A percentile compares a stretch with the other conserved stretches of the same genome.
These are phyloP conservation scores for Drosophila maculinotata DNA, from an alignment of 2,888 invertebrate genomes.

Conservation along the genomic window DNA sequence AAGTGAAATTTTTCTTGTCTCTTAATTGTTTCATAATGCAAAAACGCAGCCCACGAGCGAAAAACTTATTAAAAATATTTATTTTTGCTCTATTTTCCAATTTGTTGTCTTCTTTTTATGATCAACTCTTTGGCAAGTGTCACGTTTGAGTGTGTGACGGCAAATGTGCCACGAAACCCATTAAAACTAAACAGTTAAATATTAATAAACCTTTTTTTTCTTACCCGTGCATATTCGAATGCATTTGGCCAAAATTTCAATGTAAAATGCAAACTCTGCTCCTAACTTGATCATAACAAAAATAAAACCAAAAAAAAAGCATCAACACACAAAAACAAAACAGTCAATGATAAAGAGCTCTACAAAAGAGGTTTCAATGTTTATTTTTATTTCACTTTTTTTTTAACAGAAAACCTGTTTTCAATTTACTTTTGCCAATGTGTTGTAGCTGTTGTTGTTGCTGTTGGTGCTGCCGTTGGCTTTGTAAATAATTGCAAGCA, in stretches of 20 bases:
- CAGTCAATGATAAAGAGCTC: slow-evolving; percentile 73
- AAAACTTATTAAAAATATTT: slow-evolving; percentile 26
- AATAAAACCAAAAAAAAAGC: slow-evolving; percentile 25
- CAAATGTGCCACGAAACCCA: slow-evolving; percentile 4
- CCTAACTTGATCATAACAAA: slow-evolving; percentile 18
- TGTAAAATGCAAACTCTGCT: slow-evolving; percentile 22
- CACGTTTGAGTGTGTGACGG: slow-evolving; percentile 58
- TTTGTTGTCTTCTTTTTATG: slow-evolving; percentile 19
- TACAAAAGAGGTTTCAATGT: slow-evolving; percentile 79
- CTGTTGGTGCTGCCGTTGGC: slow-evolving; percentile 59
- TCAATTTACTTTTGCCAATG: slow-evolving; percentile 73
- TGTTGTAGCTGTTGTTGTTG: slow-evolving; percentile 39
- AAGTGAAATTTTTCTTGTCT: slow-evolving; percentile 63
- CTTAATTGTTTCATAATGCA: slow-evolving; percentile 69
- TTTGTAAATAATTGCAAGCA: slow-evolving; percentile 79
- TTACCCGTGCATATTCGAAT: slow-evolving; percentile 9
- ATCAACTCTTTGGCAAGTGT: slow-evolving; percentile 41
- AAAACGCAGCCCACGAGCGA: slow-evolving; percentile 42
- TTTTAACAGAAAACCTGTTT: slow-evolving; percentile 71
- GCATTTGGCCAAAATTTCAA: slow-evolving; percentile 21
- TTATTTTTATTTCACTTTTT: slow-evolving; percentile 23
- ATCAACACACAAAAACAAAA: slow-evolving; percentile 43
- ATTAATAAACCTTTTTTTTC: slow-evolving; percentile 29
- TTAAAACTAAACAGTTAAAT: slow-evolving; percentile 11
- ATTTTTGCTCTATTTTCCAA: slow-evolving; percentile 27